Base-by-base conservation (phyloP, 1,140 invertebrate species). In the Gonioctena quinquepunctata region DNA sequence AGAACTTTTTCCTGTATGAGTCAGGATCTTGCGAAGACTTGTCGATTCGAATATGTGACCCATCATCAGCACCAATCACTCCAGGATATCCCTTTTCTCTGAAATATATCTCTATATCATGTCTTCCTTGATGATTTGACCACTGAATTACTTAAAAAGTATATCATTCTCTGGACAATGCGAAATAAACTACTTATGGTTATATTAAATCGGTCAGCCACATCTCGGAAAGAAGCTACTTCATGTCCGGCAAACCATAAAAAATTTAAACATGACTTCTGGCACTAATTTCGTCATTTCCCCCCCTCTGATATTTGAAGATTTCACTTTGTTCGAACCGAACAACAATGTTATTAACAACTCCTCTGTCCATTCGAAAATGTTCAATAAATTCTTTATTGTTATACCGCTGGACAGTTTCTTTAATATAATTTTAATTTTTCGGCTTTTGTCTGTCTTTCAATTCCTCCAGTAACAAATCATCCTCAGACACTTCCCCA, bases 31-130 rank as follows among this genome's bases (percentile, higher is more conserved):
- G 26, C 11, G 25, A 19, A 57, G 77, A 73, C 23, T 74, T 71
- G 49, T 73, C 70, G 48, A 78, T 76, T 50, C 68, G 64, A n/a
- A 79, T 77, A 60, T 78, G 76, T 33, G 48, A 49, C 13, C 73
- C 68, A 73, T 73, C 73, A 11, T 76, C 69, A 23, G 75, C 68
- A 18, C 69, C 77, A 33, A 77, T 68, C 21, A 65, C 54, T n/a
- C 57, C 65, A 21, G 73, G 68, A 56, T 71, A 74, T 42, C 28
- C 28, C n/a, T 33, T 33, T 33, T 67, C n/a, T n/a, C 18, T 8
- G 8, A 16, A 18, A 18, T n/a, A 16, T 7, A 52, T 52, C 21
- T 52, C 66, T 19, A 57, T 69, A 50, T 61, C 62, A 7, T 48
- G 19, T 27, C 63, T 13, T 50, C 23, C 56, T 59, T 59, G 19